These are phyloP conservation scores for Cylloceria caligata DNA, from an alignment of 2,888 invertebrate species.

Conservation along the genomic window DNA sequence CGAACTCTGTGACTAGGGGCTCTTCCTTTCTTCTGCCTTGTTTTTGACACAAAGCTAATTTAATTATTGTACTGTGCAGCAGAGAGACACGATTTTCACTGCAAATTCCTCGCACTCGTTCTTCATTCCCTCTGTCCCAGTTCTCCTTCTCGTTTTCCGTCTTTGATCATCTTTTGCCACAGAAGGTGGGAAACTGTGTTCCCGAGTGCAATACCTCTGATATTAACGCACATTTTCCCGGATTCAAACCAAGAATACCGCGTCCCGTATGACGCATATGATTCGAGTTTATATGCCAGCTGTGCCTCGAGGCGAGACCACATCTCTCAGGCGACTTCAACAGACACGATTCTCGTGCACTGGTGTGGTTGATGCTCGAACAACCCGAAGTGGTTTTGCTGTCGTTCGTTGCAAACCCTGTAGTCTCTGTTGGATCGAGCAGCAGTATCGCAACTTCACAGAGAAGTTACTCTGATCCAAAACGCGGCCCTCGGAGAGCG, in stretches of 20 bases:
- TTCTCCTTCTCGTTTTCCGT: neutral
- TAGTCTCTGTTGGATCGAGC: conserved; percentile 49
- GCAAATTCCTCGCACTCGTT: conserved; percentile 4
- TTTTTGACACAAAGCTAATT: conserved; percentile 42
- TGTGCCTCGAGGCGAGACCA: conserved; percentile 33
- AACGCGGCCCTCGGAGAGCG: conserved; percentile 38
- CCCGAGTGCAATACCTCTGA: neutral
- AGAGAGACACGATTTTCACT: neutral
- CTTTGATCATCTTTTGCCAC: conserved; percentile 25
- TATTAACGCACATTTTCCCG: neutral
- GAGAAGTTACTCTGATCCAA: conserved; percentile 58
- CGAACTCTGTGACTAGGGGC: conserved; percentile 5
- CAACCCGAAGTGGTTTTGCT: conserved; percentile 52
- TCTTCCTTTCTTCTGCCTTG: neutral
- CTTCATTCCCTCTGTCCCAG: neutral
- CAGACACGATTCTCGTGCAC: conserved; percentile 13
- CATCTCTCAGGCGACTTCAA: conserved; percentile 31
- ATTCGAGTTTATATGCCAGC: conserved; percentile 17
- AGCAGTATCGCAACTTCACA: conserved; percentile 45
- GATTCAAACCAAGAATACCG: neutral
- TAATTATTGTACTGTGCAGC: conserved; percentile 50
- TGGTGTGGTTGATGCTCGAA: conserved; percentile 35
- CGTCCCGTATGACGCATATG: neutral
- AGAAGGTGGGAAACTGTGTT: neutral
- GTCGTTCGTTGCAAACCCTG: conserved; percentile 14